Evolutionary conservation across 2,888 invertebrate species (phyloP), one percentile per base, ranked within the genome.

Genomic region (Heteropelma amictum): DNA sequence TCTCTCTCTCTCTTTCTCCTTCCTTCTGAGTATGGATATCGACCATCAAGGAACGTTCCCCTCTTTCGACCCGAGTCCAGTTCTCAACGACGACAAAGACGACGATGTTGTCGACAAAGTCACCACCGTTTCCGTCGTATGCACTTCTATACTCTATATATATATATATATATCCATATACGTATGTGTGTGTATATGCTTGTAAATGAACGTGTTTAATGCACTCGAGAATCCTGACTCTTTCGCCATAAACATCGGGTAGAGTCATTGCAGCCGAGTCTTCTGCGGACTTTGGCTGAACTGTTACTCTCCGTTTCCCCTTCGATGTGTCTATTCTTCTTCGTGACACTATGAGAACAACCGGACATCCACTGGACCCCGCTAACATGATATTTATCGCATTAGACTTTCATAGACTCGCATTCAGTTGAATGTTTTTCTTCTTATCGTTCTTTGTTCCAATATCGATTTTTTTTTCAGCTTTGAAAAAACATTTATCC

Each of bases 11-110:
- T 65, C 70, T 60, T 49, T 67, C 53, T 42, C 38, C 38, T 33
- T 30, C 49, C 47, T 38, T 38, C 60, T 72, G 75, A 72, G 77
- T 72, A 77, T 79, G 77, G 83, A 83, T 87, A 87, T 87, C 87
- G 87, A 87, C 86, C 86, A 86, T 80, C 81, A 67, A n/a, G 45
- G 12, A 33, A 79, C 77, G 69, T 79, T 83, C 84, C 83, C 49
- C 42, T n/a, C 12, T 51, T 53, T 54, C 65, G 49, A 69, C 56
- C 71, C 64, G 70, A 72, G 70, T 67, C 68, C 75, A 63, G 65
- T 72, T 74, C 71, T 75, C 65, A 61, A 68, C 61, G 67, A 72
- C 65, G 64, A 58, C 65, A 65, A 35, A 65, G 45, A 35, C 72
- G 72, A 19, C 71, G 72, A 35, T 47, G 71, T 30, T 63, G 63